Evolutionary conservation across 2,888 invertebrate genomes (phyloP).

Genomic region (Zygaena filipendulae): DNA sequence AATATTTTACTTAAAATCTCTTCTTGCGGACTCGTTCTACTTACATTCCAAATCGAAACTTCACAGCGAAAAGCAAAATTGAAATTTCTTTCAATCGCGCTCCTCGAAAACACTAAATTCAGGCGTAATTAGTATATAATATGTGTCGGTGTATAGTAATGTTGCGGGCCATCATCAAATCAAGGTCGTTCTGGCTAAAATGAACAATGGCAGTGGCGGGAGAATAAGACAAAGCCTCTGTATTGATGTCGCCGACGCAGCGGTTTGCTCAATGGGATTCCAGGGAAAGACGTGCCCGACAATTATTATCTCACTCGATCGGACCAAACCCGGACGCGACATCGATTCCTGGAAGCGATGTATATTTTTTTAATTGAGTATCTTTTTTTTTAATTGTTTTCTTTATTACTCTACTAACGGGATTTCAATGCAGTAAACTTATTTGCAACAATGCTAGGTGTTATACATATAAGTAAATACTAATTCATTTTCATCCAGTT

Average conservation of each 20-base stretch:
- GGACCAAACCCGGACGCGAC: conserved; percentile 47
- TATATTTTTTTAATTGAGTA: no score
- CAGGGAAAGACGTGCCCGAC: conserved; percentile 62
- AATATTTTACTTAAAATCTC: no score
- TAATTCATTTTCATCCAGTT: no score
- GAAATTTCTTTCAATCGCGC: background rate
- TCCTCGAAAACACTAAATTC: background rate
- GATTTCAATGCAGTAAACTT: no score
- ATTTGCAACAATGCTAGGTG: no score
- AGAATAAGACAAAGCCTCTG: conserved; percentile 53
- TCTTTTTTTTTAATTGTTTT: no score
- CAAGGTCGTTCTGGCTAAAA: conserved; percentile 52
- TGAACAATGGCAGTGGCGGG: conserved; percentile 61
- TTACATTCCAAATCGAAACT: no score
- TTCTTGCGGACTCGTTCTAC: no score
- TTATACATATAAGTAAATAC: no score
- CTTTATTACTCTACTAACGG: no score
- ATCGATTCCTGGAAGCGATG: conserved; percentile 51
- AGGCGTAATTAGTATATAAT: background rate
- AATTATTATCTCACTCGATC: conserved; percentile 60
- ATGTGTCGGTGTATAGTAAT: background rate
- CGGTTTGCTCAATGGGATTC: conserved; percentile 66
- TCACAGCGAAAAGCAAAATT: no score
- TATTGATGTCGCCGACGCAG: conserved; percentile 62
- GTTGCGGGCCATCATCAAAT: conserved; percentile 17